Conservation (phyloP, 2,113 vertebrate genomes). For the Pelvicachromis taeniatus region DNA sequence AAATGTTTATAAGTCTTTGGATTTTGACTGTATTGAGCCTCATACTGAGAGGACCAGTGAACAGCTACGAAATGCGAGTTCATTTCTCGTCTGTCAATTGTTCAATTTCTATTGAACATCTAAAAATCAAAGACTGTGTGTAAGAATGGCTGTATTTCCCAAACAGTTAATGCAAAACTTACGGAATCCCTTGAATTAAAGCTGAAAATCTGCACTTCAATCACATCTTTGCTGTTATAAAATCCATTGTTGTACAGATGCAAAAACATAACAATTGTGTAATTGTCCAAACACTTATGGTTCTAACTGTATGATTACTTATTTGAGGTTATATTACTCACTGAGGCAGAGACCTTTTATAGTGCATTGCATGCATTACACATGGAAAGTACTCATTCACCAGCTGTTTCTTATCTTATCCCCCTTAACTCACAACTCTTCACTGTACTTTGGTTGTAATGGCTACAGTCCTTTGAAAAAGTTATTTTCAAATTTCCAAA, state of each 20-base stretch:
- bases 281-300: not conserved
- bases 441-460: not conserved
- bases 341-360: not conserved
- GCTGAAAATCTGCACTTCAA: not conserved
- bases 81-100: not conserved
- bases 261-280: not conserved
- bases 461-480: not conserved
- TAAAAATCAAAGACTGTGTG: not conserved
- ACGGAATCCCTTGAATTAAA: not conserved
- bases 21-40: not conserved
- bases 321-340: not conserved
- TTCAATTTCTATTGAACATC: not conserved
- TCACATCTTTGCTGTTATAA: not conserved
- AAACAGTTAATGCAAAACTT: not conserved
- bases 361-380: not conserved
- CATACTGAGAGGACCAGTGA: not conserved
- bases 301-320: not conserved
- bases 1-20: not conserved
- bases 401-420: not conserved
- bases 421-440: not conserved
- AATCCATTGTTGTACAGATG: not conserved
- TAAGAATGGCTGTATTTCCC: not conserved
- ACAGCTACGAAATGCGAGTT: not conserved
- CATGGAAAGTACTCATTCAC: not conserved
- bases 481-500: not conserved